Evolutionary conservation across 2,113 vertebrate species (phyloP).

Genomic region (Daubentonia madagascariensis): DNA sequence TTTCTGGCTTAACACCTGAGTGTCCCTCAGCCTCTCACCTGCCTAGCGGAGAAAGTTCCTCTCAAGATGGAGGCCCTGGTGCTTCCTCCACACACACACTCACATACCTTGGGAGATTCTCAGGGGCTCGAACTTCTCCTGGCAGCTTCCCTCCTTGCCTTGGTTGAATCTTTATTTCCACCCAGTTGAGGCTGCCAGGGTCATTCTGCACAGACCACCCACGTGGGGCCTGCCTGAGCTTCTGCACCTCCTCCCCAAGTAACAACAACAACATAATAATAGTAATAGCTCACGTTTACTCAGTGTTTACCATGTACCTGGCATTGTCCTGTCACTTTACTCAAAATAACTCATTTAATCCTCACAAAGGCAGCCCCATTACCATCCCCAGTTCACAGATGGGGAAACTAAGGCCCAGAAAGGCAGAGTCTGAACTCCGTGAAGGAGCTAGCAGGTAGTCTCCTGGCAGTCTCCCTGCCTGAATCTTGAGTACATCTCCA

Average conservation of each 20-base stretch:
- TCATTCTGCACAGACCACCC: rapidly evolving
- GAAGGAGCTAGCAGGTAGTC: not conserved
- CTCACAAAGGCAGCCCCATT: not conserved
- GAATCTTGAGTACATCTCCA: not conserved
- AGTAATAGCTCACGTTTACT: not conserved
- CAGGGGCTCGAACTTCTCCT: not conserved
- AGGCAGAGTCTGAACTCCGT: not conserved
- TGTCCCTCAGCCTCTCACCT: not conserved
- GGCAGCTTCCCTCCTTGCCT: not conserved
- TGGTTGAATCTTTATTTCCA: not conserved
- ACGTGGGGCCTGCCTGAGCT: rapidly evolving
- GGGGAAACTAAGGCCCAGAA: not conserved
- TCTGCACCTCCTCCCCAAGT: not conserved
- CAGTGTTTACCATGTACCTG: not conserved
- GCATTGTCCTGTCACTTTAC: not conserved
- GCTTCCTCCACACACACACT: no score
- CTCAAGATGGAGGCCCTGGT: not conserved
- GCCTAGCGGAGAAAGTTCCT: not conserved
- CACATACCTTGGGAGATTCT: not conserved
- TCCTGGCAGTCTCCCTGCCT: not conserved
- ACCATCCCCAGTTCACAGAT: not conserved
- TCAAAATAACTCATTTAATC: not conserved
- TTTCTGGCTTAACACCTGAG: not conserved
- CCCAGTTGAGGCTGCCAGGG: not conserved
- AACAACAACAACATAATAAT: not conserved